Conservation (phyloP, 2,888 invertebrate species). For the Rhopalosiphum nymphaeae region DNA sequence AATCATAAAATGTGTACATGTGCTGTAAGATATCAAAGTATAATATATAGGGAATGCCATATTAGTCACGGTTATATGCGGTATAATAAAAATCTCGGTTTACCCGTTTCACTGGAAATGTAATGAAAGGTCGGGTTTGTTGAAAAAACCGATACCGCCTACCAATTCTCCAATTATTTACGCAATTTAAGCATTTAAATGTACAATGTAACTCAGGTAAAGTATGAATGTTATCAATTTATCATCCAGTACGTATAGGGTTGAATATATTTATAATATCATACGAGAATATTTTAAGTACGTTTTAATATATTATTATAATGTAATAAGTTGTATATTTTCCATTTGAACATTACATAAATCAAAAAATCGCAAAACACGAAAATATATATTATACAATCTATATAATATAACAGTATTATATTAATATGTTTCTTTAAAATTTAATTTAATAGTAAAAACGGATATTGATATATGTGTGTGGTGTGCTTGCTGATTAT, state of each 20-base stretch:
- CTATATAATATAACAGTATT: background rate
- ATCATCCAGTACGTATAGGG: background rate
- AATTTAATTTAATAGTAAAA: background rate
- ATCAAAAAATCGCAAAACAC: background rate
- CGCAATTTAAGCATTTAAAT: background rate
- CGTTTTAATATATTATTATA: background rate
- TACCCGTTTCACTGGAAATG: background rate
- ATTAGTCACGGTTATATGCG: background rate
- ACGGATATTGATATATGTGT: background rate
- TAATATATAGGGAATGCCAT: background rate
- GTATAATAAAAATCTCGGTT: background rate
- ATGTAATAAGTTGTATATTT: background rate
- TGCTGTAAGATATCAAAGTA: background rate
- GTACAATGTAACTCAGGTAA: background rate
- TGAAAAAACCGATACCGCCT: background rate
- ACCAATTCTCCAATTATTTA: background rate
- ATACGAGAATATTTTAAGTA: background rate
- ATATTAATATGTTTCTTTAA: background rate
- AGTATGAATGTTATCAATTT: background rate
- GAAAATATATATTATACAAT: background rate
- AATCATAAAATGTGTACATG: background rate
- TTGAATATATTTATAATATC: background rate
- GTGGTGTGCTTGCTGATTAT: background rate
- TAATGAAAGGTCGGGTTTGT: background rate
- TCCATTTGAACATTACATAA: background rate